Percentiles rank a stretch among this genome's conserved stretches.
phyloP scores from a whole-genome alignment of 1,140 invertebrate genomes.

The Teleogryllus occipitalis region DNA sequence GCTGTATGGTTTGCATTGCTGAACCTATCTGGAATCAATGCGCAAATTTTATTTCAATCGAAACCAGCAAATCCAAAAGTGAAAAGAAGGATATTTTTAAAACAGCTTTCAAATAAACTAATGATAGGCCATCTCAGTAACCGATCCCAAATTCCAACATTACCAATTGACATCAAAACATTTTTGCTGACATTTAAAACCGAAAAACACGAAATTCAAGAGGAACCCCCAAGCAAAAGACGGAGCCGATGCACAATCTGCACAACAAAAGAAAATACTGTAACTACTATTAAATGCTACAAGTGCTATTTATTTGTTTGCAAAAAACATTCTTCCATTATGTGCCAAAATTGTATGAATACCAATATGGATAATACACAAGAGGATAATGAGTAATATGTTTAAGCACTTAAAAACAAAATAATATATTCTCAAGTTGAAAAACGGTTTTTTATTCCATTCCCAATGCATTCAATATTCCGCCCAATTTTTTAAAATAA shows the following conservation, averaged over 20 bases:
- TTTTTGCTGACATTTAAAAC: neutral
- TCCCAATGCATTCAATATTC: neutral
- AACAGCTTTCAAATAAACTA: too few relatives aligned
- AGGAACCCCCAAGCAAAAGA: neutral
- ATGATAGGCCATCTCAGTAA: too few relatives aligned
- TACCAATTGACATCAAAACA: neutral
- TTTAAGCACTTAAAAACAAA: too few relatives aligned
- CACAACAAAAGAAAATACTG: neutral
- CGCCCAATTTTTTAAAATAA: neutral
- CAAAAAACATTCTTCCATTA: neutral
- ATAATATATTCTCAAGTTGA: too few relatives aligned
- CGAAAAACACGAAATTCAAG: neutral
- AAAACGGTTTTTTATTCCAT: neutral
- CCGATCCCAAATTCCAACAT: conserved; percentile 6
- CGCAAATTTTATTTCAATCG: neutral
- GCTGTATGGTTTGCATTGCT: neutral
- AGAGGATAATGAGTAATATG: too few relatives aligned
- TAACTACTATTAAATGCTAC: neutral
- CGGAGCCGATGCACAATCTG: neutral
- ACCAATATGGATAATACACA: too few relatives aligned
- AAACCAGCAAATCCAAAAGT: neutral
- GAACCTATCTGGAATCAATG: conserved; percentile 3
- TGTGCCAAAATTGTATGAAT: neutral
- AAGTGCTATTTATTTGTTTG: neutral
- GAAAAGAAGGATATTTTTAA: neutral